phyloP scores from a whole-genome alignment of 2,888 invertebrate genomes.

The Brassicogethes aeneus region DNA sequence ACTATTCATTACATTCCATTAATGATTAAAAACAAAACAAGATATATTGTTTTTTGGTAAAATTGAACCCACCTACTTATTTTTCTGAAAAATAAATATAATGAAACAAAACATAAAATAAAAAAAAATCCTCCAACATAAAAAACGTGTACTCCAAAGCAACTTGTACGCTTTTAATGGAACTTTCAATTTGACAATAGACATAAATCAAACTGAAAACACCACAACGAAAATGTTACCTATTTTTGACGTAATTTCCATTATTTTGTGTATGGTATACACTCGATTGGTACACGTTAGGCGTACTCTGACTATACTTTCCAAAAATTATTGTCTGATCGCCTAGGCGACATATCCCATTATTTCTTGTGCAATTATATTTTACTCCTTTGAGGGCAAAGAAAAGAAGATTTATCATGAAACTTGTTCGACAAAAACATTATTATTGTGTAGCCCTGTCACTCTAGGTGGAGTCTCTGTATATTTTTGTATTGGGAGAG shows the following conservation, averaged over 20 bases:
- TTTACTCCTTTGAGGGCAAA: slow-evolving; percentile 17
- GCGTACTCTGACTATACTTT: slow-evolving; percentile 23
- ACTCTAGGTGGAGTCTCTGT: too few species aligned
- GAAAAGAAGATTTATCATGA: neutral
- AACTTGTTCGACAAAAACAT: too few species aligned
- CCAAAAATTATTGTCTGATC: slow-evolving; percentile 21
- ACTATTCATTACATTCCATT: too few species aligned
- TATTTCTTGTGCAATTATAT: slow-evolving; percentile 16
- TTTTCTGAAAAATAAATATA: neutral
- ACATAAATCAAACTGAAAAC: too few species aligned
- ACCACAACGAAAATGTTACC: slow-evolving; percentile 1
- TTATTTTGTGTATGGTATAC: neutral
- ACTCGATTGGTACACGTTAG: slow-evolving; percentile 16
- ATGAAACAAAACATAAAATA: neutral
- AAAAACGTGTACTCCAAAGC: too few species aligned
- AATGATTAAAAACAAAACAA: too few species aligned
- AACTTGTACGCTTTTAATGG: too few species aligned
- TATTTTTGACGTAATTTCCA: neutral
- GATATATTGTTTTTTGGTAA: too few species aligned
- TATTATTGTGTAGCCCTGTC: too few species aligned
- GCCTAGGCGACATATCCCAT: slow-evolving; percentile 15
- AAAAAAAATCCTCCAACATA: neutral
- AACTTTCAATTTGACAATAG: too few species aligned
- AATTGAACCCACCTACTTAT: too few species aligned
- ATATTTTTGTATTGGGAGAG: too few species aligned